Percentiles rank a stretch among this genome's conserved stretches.
phyloP scores from a whole-genome alignment of 2,113 vertebrate genomes.

The Tragulus kanchil region DNA sequence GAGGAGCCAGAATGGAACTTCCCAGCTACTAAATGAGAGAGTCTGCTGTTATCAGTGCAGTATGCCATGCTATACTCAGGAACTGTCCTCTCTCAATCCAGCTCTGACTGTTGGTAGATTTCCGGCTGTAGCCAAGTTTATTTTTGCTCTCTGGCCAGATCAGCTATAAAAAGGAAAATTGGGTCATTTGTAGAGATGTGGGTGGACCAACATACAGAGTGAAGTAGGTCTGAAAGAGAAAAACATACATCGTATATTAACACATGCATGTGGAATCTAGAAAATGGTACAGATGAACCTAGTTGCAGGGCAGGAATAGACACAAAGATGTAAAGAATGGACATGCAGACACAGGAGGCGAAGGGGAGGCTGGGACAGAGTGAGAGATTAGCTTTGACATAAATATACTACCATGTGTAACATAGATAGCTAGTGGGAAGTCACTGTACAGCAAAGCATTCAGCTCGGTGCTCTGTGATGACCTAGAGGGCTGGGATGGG shows the following conservation, averaged over 20 bases:
- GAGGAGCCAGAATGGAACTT: background rate
- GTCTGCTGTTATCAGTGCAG: fast-evolving
- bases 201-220: background rate
- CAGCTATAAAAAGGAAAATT: background rate
- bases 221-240: background rate
- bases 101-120: background rate
- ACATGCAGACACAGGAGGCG: background rate
- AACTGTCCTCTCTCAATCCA: background rate
- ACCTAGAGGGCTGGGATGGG: background rate
- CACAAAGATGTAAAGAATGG: background rate
- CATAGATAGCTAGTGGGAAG: background rate
- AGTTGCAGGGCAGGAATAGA: background rate
- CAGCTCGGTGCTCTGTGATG: background rate
- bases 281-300: background rate
- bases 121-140: background rate
- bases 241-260: background rate
- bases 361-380: background rate
- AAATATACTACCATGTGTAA: background rate
- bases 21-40: fast-evolving
- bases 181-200: background rate
- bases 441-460: background rate
- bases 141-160: conserved; percentile 7
- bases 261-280: background rate
- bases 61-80: background rate
- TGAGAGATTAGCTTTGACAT: background rate